Percentiles rank a stretch among this genome's conserved stretches.
Conservation (phyloP, 2,797 vertebrate genomes). For the Microctenopoma stevenorrisi region DNA sequence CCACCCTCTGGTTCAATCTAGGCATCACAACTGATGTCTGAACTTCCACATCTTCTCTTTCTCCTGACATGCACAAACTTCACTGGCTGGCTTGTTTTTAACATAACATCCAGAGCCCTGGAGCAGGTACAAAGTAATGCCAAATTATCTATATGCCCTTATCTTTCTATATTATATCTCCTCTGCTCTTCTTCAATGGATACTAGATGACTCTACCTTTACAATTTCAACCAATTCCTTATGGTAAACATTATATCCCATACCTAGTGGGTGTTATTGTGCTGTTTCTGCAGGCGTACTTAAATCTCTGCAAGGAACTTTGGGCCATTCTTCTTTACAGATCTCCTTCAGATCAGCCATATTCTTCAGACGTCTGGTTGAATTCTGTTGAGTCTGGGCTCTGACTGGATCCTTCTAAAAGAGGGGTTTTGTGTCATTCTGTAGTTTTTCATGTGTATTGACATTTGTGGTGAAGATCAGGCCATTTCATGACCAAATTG, state of each 20-base stretch:
- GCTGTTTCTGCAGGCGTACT: background rate
- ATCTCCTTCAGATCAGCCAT: too few species aligned
- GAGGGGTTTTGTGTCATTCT: too few species aligned
- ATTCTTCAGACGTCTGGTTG: too few species aligned
- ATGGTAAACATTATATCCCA: background rate
- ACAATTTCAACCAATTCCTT: background rate
- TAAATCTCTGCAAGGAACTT: too few species aligned
- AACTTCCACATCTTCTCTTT: background rate
- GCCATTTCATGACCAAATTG: too few species aligned
- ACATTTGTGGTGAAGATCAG: too few species aligned
- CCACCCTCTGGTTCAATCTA: background rate
- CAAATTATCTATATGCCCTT: background rate
- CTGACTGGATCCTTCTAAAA: too few species aligned
- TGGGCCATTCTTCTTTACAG: too few species aligned
- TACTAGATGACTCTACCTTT: background rate
- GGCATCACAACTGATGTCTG: background rate
- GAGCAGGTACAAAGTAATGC: conserved; percentile 1
- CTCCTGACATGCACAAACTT: background rate
- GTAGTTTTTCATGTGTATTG: too few species aligned
- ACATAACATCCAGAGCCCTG: conserved; percentile 14
- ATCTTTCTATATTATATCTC: too few species aligned
- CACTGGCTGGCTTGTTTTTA: conserved; percentile 8
- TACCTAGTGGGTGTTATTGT: background rate
- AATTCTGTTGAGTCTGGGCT: too few species aligned
- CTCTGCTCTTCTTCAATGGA: background rate